These are phyloP conservation scores for Eumerus sabulonum DNA, from an alignment of 2,888 invertebrate genomes.

Conservation along the genomic window DNA sequence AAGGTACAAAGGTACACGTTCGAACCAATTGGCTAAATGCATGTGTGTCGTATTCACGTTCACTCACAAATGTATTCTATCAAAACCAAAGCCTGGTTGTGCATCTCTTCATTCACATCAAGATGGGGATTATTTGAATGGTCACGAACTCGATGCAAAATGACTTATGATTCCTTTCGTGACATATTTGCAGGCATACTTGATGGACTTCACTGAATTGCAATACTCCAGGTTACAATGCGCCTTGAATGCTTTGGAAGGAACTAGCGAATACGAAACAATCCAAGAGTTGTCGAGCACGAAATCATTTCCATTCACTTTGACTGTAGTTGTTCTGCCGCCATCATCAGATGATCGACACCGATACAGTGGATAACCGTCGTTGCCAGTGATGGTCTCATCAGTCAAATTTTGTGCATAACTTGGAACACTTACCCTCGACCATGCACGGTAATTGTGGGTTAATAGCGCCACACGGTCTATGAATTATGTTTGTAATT, in stretches of 20 bases:
- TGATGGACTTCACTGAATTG: too few species aligned
- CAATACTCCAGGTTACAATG: conserved; percentile 1
- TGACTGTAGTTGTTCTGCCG: too few species aligned
- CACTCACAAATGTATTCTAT: too few species aligned
- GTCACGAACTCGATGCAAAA: not conserved
- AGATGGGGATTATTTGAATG: not conserved
- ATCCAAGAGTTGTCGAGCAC: too few species aligned
- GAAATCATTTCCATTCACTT: too few species aligned
- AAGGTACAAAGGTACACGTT: too few species aligned
- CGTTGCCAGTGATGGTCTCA: too few species aligned
- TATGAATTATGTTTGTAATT: conserved; percentile 3
- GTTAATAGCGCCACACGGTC: conserved; percentile 8
- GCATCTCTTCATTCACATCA: not conserved
- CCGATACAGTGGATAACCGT: too few species aligned
- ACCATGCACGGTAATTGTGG: not conserved
- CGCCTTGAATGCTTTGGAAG: conserved; percentile 4
- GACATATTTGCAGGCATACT: not conserved
- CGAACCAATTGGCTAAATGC: too few species aligned
- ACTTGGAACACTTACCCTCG: too few species aligned
- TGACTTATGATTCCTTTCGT: not conserved
- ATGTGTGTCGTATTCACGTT: too few species aligned
- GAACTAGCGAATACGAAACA: not conserved
- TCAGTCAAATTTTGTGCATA: conserved; percentile 2
- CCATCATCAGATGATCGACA: too few species aligned
- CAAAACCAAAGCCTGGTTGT: not conserved